Conservation (phyloP, 2,797 vertebrate species). For the Amphiprion clarkii region DNA sequence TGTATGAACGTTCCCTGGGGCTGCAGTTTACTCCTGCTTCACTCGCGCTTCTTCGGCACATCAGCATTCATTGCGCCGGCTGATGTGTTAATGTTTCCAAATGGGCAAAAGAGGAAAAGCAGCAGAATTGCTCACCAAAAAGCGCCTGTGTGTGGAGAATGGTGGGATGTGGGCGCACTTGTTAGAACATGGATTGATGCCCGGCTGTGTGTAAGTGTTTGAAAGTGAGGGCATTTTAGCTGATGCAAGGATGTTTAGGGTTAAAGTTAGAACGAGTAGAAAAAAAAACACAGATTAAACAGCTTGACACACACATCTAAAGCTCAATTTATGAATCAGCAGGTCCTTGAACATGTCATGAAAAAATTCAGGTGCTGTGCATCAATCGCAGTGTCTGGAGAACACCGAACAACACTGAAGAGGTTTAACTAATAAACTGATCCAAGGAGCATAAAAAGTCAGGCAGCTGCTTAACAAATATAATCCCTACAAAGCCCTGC, state of each 20-base stretch:
- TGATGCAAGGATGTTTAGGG: too few relatives aligned
- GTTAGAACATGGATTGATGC: not conserved
- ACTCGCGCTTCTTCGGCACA: conserved; percentile 35
- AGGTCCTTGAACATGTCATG: too few relatives aligned
- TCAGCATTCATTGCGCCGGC: conserved; percentile 45
- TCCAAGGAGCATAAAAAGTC: too few relatives aligned
- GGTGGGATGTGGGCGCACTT: not conserved
- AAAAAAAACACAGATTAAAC: too few relatives aligned
- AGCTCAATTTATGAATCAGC: not conserved
- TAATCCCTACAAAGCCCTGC: too few relatives aligned
- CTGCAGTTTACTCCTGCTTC: conserved; percentile 44
- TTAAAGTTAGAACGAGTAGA: not conserved
- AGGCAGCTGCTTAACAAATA: too few relatives aligned
- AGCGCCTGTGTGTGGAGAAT: not conserved
- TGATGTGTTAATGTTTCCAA: conserved; percentile 54
- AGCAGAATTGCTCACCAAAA: not conserved
- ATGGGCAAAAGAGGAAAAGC: conserved; percentile 18
- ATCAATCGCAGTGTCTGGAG: too few relatives aligned
- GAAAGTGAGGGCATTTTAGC: not conserved
- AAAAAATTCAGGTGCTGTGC: too few relatives aligned
- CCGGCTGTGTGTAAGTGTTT: conserved; percentile 1
- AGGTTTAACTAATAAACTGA: too few relatives aligned
- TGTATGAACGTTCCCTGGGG: conserved; percentile 47
- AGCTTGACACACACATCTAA: not conserved
- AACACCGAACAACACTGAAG: too few relatives aligned